Evolutionary conservation across 64 coral and sea anemone genomes (phyloP), one percentile per base, ranked within the genome.

Genomic region (Montipora capricornis): DNA sequence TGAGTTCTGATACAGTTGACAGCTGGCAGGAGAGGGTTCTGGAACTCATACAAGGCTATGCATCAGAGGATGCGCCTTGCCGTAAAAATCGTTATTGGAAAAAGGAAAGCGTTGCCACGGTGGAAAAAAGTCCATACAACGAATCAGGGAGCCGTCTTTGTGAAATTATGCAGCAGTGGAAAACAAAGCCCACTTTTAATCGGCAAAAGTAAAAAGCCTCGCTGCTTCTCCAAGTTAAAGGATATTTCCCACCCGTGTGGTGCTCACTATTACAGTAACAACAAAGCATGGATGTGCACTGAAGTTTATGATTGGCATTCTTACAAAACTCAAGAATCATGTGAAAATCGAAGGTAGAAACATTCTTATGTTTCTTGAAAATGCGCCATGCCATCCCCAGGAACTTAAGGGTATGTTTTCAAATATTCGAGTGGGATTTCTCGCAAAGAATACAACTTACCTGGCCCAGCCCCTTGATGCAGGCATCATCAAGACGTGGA

Each of bases 291-390:
- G 82, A 85, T 85, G 82, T 16, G 46, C 49, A 61, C 82, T 29
- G 46, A 67, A 19, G 64, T 85, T 47, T 37, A 80, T 80, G 53
- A 61, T 9, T 14, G 61, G n/a, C 6, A 47, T 85, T 20, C 53
- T 85, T 19, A 9, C 15, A 68, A 55, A 55, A 55, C 52, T 55
- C 3, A 85, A 59, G 50, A 68, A 69, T 20, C 16, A 5, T 5
- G 64, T 85, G 49, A 4, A 85, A 20, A 19, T 49, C 24, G 60
- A 19, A 10, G 53, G 45, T 20, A 22, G 82, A n/a, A 49, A 85
- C 14, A 64, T 85, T n/a, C 5, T 85, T 20, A 61, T 85, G 82
- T 85, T 85, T 85, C 22, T 80, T 80, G 78, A 80, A 17, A 80
- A 80, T 80, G 78, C 5, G 17, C 78, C 52, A 55, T 55, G 5